phyloP scores from a whole-genome alignment of 1,140 invertebrate genomes.

The Copidosoma floridanum region DNA sequence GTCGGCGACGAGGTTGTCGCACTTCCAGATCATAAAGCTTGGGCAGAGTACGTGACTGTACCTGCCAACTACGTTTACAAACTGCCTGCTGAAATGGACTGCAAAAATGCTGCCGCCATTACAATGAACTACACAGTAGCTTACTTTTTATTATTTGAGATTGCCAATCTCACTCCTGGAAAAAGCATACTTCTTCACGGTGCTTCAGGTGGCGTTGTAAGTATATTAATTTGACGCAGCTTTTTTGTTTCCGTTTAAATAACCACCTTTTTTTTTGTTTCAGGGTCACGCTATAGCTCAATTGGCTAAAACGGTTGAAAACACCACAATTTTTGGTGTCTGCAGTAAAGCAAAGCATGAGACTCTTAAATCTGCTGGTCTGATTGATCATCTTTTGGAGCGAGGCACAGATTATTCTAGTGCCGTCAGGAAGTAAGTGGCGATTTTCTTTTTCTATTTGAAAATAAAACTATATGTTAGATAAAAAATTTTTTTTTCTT shows the following conservation, averaged over 20 bases:
- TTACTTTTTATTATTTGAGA: slow-evolving; percentile 81
- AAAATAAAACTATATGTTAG: background rate
- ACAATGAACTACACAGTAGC: slow-evolving; percentile 86
- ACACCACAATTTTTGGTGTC: slow-evolving; percentile 81
- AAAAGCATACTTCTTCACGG: slow-evolving; percentile 83
- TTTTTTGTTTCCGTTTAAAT: background rate
- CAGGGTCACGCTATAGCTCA: slow-evolving; percentile 83
- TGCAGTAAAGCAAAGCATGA: slow-evolving; percentile 85
- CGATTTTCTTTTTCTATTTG: background rate
- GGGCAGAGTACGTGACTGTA: slow-evolving; percentile 80
- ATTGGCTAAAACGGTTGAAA: slow-evolving; percentile 75
- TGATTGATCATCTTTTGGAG: slow-evolving; percentile 75
- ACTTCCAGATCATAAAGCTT: slow-evolving; percentile 78
- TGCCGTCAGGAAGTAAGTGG: slow-evolving; percentile 83
- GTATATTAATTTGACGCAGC: slow-evolving; percentile 45
- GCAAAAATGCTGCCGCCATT: slow-evolving; percentile 77
- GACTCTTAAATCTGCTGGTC: slow-evolving; percentile 67
- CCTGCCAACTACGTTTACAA: slow-evolving; percentile 76
- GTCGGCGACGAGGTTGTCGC: slow-evolving; percentile 84
- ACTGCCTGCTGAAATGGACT: slow-evolving; percentile 74
- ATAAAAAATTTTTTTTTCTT: slow-evolving; percentile 4
- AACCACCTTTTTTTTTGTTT: slow-evolving; percentile 38
- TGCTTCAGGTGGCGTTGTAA: slow-evolving; percentile 85
- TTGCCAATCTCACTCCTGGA: slow-evolving; percentile 73
- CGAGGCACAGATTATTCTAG: slow-evolving; percentile 75